A percentile compares a stretch with the other conserved stretches of the same genome.
phyloP scores from a whole-genome alignment of 2,113 vertebrate species.

The Muntiacus reevesi region DNA sequence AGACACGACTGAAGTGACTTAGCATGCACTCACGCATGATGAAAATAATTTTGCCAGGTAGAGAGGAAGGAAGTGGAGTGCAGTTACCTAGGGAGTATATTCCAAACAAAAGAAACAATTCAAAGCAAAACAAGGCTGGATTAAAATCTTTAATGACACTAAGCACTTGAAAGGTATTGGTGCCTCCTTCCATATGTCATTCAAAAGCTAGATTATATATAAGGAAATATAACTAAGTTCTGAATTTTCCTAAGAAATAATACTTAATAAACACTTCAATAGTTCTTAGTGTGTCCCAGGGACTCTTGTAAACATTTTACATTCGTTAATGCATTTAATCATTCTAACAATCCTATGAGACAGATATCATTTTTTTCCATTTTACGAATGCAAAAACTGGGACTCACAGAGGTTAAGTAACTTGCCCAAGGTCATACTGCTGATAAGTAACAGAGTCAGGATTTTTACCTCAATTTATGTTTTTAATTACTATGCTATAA shows the following conservation, averaged over 20 bases:
- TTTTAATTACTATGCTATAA: neutral
- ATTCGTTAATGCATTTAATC: neutral
- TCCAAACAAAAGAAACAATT: neutral
- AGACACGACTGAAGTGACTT: neutral
- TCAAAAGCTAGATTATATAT: neutral
- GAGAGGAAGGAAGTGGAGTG: neutral
- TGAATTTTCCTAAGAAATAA: conserved; percentile 31
- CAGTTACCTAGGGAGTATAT: neutral
- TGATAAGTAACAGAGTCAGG: neutral
- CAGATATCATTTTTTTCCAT: neutral
- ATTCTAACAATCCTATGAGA: neutral
- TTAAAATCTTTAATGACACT: neutral
- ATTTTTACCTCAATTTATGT: conserved; percentile 3
- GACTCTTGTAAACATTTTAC: neutral
- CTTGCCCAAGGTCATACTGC: neutral
- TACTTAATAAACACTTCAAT: neutral
- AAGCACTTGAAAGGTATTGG: neutral
- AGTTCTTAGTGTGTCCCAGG: neutral
- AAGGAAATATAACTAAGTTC: neutral
- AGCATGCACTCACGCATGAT: neutral
- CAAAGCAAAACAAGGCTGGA: neutral
- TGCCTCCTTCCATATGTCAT: neutral
- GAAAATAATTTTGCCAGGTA: neutral
- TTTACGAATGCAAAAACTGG: neutral
- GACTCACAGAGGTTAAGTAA: neutral